These are phyloP conservation scores for Lampropteryx suffumata DNA, from an alignment of 2,888 invertebrate species.

Conservation along the genomic window DNA sequence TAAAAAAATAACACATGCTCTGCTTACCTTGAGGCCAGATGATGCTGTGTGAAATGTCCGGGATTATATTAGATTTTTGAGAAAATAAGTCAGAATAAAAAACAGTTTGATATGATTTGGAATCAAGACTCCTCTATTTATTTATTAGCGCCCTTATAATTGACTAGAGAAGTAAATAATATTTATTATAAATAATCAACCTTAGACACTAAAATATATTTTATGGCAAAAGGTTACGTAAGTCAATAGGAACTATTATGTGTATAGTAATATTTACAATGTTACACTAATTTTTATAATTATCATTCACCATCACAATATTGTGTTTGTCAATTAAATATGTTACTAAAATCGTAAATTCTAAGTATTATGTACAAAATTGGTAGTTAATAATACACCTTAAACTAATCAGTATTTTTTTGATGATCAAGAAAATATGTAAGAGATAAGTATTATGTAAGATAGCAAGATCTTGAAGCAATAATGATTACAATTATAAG, in stretches of 20 bases:
- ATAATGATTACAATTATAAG: neutral
- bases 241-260: conserved; percentile 56
- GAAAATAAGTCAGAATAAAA: too few relatives aligned
- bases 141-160: conserved; percentile 61
- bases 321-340: neutral
- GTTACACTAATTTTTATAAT: neutral
- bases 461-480: too few relatives aligned
- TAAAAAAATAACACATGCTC: too few relatives aligned
- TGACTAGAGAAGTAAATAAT: conserved; percentile 72
- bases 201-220: conserved; percentile 42
- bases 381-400: too few relatives aligned
- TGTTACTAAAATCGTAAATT: too few relatives aligned
- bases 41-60: too few relatives aligned
- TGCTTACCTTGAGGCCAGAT: too few relatives aligned
- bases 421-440: too few relatives aligned
- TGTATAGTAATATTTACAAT: conserved; percentile 43
- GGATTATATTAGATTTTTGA: too few relatives aligned
- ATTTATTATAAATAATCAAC: conserved; percentile 64
- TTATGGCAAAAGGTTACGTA: conserved; percentile 29
- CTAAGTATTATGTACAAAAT: too few relatives aligned
- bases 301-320: neutral
- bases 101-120: conserved; percentile 45
- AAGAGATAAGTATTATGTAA: too few relatives aligned
- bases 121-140: conserved; percentile 66
- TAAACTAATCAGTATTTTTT: too few relatives aligned